These are phyloP conservation scores for Sinocyclocheilus anophthalmus DNA, from an alignment of 2,113 vertebrate species.

Conservation along the genomic window DNA sequence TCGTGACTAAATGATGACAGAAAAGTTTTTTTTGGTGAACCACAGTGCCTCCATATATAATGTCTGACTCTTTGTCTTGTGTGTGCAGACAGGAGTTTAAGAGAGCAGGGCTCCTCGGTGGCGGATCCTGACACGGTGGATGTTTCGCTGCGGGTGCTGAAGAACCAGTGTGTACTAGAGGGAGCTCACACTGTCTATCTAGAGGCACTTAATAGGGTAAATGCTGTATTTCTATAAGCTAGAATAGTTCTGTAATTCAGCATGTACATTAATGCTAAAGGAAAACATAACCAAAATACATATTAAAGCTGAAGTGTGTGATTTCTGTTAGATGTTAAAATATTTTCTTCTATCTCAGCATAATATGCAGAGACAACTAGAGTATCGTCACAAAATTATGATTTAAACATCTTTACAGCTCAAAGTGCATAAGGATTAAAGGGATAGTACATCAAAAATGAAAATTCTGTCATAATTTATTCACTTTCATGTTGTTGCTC, in stretches of 20 bases:
- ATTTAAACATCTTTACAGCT: not conserved
- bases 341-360: not conserved
- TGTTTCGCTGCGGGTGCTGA: constrained; percentile 81
- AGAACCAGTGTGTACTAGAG: constrained; percentile 87
- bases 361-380: not conserved
- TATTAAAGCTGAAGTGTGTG: not conserved
- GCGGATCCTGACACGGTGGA: constrained; percentile 78
- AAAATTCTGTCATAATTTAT: too few relatives aligned
- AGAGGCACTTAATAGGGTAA: constrained; percentile 88
- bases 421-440: too few relatives aligned
- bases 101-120: constrained; percentile 69
- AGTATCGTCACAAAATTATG: not conserved
- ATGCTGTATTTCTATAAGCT: not conserved
- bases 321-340: not conserved
- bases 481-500: too few relatives aligned
- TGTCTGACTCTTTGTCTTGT: not conserved
- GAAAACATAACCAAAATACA: too few relatives aligned
- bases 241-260: too few relatives aligned
- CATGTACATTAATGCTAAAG: not conserved
- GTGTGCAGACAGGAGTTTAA: constrained; percentile 70
- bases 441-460: too few relatives aligned
- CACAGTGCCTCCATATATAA: not conserved
- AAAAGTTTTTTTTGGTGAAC: not conserved
- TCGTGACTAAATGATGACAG: too few relatives aligned
- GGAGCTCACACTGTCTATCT: constrained; percentile 86